A percentile compares a stretch with the other conserved stretches of the same genome.
These are phyloP conservation scores for Pimephales promelas DNA, from an alignment of 2,113 vertebrate genomes.

Conservation along the genomic window DNA sequence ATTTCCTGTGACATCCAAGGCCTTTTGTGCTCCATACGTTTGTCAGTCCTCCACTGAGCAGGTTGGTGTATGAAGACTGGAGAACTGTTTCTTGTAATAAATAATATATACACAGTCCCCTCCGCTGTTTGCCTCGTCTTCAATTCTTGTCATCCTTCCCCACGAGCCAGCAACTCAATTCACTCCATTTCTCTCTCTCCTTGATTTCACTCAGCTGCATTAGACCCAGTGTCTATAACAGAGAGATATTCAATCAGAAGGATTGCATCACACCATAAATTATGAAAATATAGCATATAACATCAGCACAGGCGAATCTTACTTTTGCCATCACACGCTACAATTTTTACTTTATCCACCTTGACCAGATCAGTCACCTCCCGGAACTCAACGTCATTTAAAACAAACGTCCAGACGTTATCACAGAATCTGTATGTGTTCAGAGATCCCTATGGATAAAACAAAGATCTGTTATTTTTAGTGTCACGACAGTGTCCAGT, in stretches of 20 bases:
- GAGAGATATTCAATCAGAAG: background rate
- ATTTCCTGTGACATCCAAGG: constrained; percentile 55
- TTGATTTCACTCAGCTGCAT: constrained; percentile 79
- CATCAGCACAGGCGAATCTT: constrained; percentile 44
- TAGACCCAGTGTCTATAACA: constrained; percentile 85
- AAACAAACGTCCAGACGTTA: constrained; percentile 98
- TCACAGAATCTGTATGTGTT: constrained; percentile 99
- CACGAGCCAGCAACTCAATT: constrained; percentile 63
- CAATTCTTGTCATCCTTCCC: constrained; percentile 62
- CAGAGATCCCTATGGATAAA: constrained; percentile 85
- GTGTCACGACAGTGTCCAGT: background rate
- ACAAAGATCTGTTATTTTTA: background rate
- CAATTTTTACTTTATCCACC: constrained; percentile 99
- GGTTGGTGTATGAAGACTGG: constrained; percentile 50
- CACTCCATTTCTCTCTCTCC: constrained; percentile 26
- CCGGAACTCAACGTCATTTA: constrained; percentile 97
- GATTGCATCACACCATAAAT: background rate
- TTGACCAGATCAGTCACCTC: constrained; percentile 98
- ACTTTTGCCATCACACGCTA: constrained; percentile 98
- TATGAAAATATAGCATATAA: background rate
- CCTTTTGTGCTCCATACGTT: constrained; percentile 51
- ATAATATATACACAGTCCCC: constrained; percentile 83
- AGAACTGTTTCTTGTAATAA: constrained; percentile 73
- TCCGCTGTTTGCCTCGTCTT: constrained; percentile 68
- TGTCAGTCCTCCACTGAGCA: constrained; percentile 38